Base-by-base conservation (phyloP, 2,797 vertebrate species). In the Linurgus olivaceus region DNA sequence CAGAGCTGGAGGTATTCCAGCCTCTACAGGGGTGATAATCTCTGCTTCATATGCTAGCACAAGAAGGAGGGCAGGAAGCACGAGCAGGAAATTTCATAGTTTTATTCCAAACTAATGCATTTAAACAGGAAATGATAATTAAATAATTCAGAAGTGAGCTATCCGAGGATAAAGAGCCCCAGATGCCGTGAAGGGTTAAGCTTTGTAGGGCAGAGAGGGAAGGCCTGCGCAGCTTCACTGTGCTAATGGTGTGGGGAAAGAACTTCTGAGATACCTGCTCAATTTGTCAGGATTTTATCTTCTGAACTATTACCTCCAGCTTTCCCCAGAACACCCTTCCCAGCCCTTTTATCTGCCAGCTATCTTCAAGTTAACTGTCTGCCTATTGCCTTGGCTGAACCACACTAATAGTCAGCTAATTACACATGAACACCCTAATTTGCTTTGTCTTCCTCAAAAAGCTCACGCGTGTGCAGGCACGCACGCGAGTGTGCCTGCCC, bases 371-470 rank as follows among this genome's bases (percentile, higher is more conserved):
- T 73, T 90, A 62, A 84, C 89, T 29, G 55, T 68, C 92, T 96
- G 76, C 87, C 95, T 94, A 88, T 91, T 52, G 70, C 94, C 87
- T 93, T 3, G 13, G 76, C 94, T 90, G 94, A 96, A 93, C 87
- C 79, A 81, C 85, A 24, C 91, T 95, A 95, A 95, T 90, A 94
- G 89, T 83, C 70, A 91, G 88, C 93, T 94, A 91, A 94, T 95
- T 97, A 91, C 79, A 93, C 21, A 42, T 38, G 91, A 95, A 90
- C 62, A 21, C 81, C n/a, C 86, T 91, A 91, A 95, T 96, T 91
- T 93, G 87, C 94, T 94, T 88, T 86, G 79, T 86, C 90, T 96
- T 71, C 62, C 85, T 86, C 91, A 78, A 72, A 72, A 94, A 93
- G 1, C 1, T 63, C 7, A 4, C 61, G 28, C 88, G 0, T 86